Base-by-base conservation (phyloP, 2,888 invertebrate genomes). In the Gandaritis pyraliata region DNA sequence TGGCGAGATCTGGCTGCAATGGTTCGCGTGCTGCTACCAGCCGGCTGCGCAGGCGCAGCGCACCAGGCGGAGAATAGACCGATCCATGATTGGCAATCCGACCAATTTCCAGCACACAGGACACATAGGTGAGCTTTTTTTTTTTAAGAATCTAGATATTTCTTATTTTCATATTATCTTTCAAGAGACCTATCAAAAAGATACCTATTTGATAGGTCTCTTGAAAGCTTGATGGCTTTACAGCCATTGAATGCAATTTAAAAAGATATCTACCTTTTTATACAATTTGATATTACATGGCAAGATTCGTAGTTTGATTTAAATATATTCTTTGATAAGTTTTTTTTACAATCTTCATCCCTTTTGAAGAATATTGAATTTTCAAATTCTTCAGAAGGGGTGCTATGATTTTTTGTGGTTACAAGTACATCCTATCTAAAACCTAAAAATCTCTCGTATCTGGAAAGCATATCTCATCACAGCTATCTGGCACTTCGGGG, bases 91-190 rank as follows among this genome's bases (percentile, higher is more conserved):
- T 81, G 97, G 98, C 38, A 95, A 95, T 72, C 99, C 99, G 12
- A 98, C 97, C 73, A 97, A 99, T 93, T 99, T 99, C 86, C 96
- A 97, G 80, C 99, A 99, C 87, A 98, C 98, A 45, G 97, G 96
- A 76, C 93, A 93, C 75, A 91, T 93, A 87, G 93, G 93, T 93
- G 33, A 33, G 33, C 33, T 11, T 8, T 33, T 5, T 33, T 33
- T 1, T 41, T 41, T 41, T 41, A 3, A 15, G 41, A 15, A 41
- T 13, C 8, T 8, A 41, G 41, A n/a, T 1, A 6, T 41, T 41
- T 13, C 13, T 13, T 7, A 41, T 10, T 13, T 10, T 4, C 8
- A 15, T 16, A 4, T 10, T 36, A 36, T 36, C 36, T 10, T 8
- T 29, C 29, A 29, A 29, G n/a, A n/a, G n/a, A n/a, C n/a, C n/a